These are phyloP conservation scores for Ennomos fuscantarius DNA, from an alignment of 2,888 invertebrate species.

Conservation along the genomic window DNA sequence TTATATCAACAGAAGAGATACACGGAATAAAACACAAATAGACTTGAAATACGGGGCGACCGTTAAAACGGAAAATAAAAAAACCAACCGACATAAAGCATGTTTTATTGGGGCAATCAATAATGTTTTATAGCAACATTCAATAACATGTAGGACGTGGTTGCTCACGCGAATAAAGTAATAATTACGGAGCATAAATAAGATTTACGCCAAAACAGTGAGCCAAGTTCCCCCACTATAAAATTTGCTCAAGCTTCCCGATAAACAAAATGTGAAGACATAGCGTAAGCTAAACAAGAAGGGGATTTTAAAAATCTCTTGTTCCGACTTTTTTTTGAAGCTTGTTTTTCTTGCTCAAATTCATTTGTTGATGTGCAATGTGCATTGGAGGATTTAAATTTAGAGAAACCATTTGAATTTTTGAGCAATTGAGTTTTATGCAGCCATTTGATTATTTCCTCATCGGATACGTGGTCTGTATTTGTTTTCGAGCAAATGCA, in stretches of 20 bases:
- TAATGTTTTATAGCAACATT: conserved; percentile 81
- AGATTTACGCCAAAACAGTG: conserved; percentile 74
- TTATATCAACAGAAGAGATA: conserved; percentile 20
- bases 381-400: too few relatives aligned
- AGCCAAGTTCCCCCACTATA: conserved; percentile 63
- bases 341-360: too few relatives aligned
- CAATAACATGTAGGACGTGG: conserved; percentile 75
- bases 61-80: conserved; percentile 67
- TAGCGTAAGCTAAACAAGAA: conserved; percentile 36
- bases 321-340: too few relatives aligned
- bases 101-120: conserved; percentile 77
- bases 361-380: not conserved
- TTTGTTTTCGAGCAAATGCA: too few relatives aligned
- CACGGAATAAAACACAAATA: conserved; percentile 46
- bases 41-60: conserved; percentile 54
- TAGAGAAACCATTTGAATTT: too few relatives aligned
- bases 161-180: conserved; percentile 77
- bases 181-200: conserved; percentile 80
- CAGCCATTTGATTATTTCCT: too few relatives aligned
- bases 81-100: conserved; percentile 67
- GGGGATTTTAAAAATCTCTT: not conserved
- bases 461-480: too few relatives aligned
- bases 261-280: conserved; percentile 69
- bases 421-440: too few relatives aligned
- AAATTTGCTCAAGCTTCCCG: conserved; percentile 65